phyloP scores from a whole-genome alignment of 1,140 invertebrate species.

The Solenopsis invicta region DNA sequence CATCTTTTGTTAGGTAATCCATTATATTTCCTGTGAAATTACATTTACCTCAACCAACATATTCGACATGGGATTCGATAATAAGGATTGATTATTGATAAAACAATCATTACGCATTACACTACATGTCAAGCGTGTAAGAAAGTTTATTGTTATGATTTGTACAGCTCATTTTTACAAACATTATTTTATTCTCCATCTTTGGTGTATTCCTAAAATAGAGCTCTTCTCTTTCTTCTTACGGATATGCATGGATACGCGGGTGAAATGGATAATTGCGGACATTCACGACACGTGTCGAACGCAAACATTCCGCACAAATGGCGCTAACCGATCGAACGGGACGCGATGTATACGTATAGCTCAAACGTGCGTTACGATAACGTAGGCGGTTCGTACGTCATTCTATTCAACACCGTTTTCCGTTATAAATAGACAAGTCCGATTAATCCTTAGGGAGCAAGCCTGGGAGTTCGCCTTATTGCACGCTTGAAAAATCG shows the following conservation, averaged over 20 bases:
- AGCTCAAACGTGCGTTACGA: slow-evolving; percentile 26
- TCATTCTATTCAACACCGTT: slow-evolving; percentile 42
- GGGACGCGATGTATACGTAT: background rate
- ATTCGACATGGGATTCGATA: background rate
- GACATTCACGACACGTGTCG: slow-evolving; percentile 21
- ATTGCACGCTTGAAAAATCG: slow-evolving; percentile 49
- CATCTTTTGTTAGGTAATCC: background rate
- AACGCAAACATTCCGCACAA: slow-evolving; percentile 17
- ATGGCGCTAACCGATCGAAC: slow-evolving; percentile 26
- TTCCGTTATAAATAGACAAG: slow-evolving; percentile 50
- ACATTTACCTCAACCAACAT: background rate
- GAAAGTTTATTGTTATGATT: background rate
- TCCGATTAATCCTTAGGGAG: slow-evolving; percentile 46
- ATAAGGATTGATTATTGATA: background rate
- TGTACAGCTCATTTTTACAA: background rate
- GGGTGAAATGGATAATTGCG: background rate
- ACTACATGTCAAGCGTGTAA: background rate
- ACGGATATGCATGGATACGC: background rate
- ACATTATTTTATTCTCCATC: background rate
- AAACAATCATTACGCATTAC: background rate
- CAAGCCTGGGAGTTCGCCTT: slow-evolving; percentile 13
- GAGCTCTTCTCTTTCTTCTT: background rate
- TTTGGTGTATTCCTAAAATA: background rate
- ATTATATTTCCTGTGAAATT: background rate
- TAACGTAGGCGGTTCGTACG: slow-evolving; percentile 22